Evolutionary conservation across 1,140 invertebrate genomes (phyloP), one percentile per base, ranked within the genome.

Genomic region (Drosophila burlai): DNA sequence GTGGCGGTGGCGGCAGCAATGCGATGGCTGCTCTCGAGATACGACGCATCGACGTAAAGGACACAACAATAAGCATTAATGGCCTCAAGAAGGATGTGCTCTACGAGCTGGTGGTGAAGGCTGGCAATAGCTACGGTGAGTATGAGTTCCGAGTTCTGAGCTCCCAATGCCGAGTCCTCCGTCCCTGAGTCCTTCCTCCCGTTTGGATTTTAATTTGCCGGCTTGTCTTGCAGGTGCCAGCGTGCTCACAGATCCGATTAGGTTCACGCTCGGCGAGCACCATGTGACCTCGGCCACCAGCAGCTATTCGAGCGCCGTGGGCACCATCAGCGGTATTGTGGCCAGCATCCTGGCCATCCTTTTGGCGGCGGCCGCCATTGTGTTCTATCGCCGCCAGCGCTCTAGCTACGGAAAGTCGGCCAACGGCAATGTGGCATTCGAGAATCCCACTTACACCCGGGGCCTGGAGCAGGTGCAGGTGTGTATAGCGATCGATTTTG

Each of bases 401-500:
- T 93, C 94, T 84, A 94, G 95, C 68, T 92, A 93, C 42, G 91
- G 93, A 62, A 94, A 94, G 79, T 92, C 94, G 9, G 83, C 45
- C 54, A 92, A 89, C 47, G 96, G 96, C 62, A 89, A 89, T 24
- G 96, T 97, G 54, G 96, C 96, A 5, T 97, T 97, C 91, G 97
- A 97, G 91, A 97, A 97, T 93, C 97, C 97, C 1, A 97, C 96
- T 81, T 97, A 97, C 92, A 94, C 97, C 60, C 94, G 96, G 69
- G 96, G 96, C 87, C 94, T 96, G 42, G 96, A 96, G 79, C 95
- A 95, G 81, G 94, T 95, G 63, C 94, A 96, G 93, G 96, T 96
- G 94, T 94, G 94, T 93, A 82, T 62, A 34, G 36, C 75, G 66
- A 50, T 68, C 66, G 61, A 54, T 68, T 54, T 50, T 5, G 31